Conservation (phyloP, 35 echinoderm and acorn worm species). For the Amphiura filiformis region DNA sequence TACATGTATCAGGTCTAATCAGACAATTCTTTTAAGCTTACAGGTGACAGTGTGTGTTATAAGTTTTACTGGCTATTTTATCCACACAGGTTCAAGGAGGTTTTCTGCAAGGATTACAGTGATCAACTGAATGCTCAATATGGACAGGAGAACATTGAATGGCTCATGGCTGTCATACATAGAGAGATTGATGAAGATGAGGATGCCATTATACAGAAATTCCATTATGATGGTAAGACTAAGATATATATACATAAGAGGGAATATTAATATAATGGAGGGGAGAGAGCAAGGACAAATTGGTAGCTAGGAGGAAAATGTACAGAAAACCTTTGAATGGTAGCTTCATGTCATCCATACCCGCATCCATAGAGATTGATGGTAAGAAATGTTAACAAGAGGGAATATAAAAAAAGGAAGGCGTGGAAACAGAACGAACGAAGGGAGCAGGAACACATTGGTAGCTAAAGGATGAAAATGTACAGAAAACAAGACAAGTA, state of each 20-base stretch:
- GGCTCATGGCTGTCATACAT: constrained; percentile 51
- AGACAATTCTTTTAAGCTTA: too few species aligned
- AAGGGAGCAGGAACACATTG: too few species aligned
- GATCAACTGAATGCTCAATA: constrained; percentile 45
- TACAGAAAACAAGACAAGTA: too few species aligned
- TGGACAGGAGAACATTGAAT: constrained; percentile 44
- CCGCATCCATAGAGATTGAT: too few species aligned
- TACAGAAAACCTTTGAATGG: background rate
- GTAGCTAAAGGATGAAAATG: too few species aligned
- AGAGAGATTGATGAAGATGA: constrained; percentile 60
- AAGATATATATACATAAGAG: background rate
- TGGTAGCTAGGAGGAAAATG: background rate
- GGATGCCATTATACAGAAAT: constrained; percentile 33
- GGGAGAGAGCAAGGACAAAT: too few species aligned
- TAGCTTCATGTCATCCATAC: background rate
- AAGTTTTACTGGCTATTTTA: too few species aligned
- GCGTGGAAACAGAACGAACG: too few species aligned
- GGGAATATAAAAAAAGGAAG: too few species aligned
- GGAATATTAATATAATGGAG: background rate
- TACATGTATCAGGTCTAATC: too few species aligned
- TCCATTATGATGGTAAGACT: constrained; percentile 55
- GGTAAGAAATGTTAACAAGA: too few species aligned
- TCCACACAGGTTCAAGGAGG: constrained; percentile 44
- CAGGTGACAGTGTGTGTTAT: too few species aligned
- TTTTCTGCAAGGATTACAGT: constrained; percentile 36